A percentile compares a stretch with the other conserved stretches of the same genome.
Evolutionary conservation across 2,113 vertebrate genomes (phyloP).

Genomic region (Chiloscyllium plagiosum): DNA sequence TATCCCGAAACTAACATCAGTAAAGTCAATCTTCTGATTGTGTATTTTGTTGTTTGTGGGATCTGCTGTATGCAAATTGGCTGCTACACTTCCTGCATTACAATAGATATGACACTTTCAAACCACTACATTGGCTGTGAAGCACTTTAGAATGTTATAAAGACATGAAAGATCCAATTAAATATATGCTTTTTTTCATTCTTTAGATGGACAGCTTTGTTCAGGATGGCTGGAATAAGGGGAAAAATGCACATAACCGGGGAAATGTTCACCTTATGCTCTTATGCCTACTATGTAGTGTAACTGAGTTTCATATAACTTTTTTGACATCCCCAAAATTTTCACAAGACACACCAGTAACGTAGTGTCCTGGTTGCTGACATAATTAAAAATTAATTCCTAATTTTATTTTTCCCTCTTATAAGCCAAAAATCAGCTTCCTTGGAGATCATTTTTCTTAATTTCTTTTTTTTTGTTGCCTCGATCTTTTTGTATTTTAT

Average conservation of each 20-base stretch:
- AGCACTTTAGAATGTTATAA: not conserved
- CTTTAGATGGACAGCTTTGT: not conserved
- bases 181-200: not conserved
- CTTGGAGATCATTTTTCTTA: not conserved
- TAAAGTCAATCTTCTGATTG: not conserved
- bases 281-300: not conserved
- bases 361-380: not conserved
- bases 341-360: not conserved
- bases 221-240: not conserved
- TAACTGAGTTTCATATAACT: not conserved
- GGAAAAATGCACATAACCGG: not conserved
- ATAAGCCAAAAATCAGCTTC: not conserved
- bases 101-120: not conserved
- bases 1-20: not conserved
- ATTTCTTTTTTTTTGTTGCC: not conserved
- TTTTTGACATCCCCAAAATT: not conserved
- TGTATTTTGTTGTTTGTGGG: not conserved
- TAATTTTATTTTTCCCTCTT: not conserved
- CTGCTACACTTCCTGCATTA: not conserved
- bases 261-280: not conserved
- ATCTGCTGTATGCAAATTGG: not conserved
- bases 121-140: not conserved
- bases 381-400: not conserved
- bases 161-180: not conserved
- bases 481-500: not conserved